Percentiles rank a stretch among this genome's conserved stretches.
These are phyloP conservation scores for Alfaro cultratus DNA, from an alignment of 2,797 vertebrate species.

Conservation along the genomic window DNA sequence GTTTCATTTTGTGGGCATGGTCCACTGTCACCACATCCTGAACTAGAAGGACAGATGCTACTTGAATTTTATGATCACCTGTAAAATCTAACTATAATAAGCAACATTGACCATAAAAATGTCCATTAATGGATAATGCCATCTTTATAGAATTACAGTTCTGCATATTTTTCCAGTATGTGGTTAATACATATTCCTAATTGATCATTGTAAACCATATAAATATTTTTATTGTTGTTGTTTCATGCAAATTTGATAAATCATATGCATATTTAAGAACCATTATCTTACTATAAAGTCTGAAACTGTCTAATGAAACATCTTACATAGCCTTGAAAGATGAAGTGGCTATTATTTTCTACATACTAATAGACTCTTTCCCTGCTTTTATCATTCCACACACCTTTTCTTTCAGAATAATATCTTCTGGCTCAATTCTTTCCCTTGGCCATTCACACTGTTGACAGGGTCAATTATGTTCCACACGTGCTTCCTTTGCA, in stretches of 20 bases:
- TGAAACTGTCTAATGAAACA: background rate
- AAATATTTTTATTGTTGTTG: background rate
- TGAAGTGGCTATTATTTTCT: background rate
- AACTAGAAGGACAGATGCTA: background rate
- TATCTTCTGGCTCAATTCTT: constrained; percentile 15
- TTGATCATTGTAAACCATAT: background rate
- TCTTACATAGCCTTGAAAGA: background rate
- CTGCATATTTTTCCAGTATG: background rate
- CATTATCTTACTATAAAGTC: background rate
- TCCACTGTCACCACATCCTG: background rate
- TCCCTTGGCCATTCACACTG: constrained; percentile 25
- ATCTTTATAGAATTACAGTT: background rate
- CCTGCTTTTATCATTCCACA: background rate
- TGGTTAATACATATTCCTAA: background rate
- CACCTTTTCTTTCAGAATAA: background rate
- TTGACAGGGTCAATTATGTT: constrained; percentile 18
- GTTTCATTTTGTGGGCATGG: background rate
- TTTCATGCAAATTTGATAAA: background rate
- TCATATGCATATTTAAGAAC: background rate
- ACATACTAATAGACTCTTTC: background rate
- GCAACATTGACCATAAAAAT: no score
- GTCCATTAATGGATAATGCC: background rate
- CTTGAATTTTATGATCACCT: background rate
- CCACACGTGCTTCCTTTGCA: constrained; percentile 22
- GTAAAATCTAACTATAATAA: no score